Percentiles rank a stretch among this genome's conserved stretches.
Evolutionary conservation across 1,140 invertebrate genomes (phyloP).

Genomic region (Eulimnadia texana): DNA sequence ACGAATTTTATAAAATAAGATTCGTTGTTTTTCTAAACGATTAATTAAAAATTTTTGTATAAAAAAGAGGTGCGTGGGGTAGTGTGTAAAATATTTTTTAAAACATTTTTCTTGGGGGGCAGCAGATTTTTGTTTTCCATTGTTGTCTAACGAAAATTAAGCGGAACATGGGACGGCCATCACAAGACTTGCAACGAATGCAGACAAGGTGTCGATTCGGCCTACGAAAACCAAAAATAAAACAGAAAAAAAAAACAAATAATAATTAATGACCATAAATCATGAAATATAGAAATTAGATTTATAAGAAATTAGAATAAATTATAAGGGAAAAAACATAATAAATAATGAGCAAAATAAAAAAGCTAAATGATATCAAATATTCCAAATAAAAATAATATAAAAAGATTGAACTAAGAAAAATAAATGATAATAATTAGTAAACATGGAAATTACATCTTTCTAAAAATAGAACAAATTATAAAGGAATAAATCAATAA

Average conservation of each 20-base stretch:
- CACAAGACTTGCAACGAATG: slow-evolving; percentile 17
- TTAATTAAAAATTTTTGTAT: not conserved
- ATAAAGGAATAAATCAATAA: too few species aligned
- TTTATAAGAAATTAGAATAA: slow-evolving; percentile 3
- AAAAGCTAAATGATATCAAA: not conserved
- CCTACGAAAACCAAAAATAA: slow-evolving; percentile 15
- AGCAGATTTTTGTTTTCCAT: not conserved
- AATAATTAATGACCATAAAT: not conserved
- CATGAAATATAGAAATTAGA: slow-evolving; percentile 1
- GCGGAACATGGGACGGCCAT: not conserved
- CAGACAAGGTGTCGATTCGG: slow-evolving; percentile 18
- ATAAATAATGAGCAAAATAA: not conserved
- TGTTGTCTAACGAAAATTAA: not conserved
- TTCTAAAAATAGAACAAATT: too few species aligned
- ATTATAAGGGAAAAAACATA: slow-evolving; percentile 5
- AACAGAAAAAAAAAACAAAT: slow-evolving; percentile 10
- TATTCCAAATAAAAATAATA: too few species aligned
- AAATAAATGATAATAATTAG: too few species aligned
- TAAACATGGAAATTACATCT: too few species aligned
- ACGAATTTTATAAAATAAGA: not conserved
- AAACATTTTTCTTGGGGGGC: too few species aligned
- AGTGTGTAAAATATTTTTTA: not conserved
- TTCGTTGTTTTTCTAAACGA: not conserved
- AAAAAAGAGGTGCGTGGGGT: not conserved
- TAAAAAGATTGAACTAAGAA: too few species aligned